Evolutionary conservation across 1,140 invertebrate species (phyloP), one percentile per base, ranked within the genome.

Genomic region (Akabosia matsudoensis): DNA sequence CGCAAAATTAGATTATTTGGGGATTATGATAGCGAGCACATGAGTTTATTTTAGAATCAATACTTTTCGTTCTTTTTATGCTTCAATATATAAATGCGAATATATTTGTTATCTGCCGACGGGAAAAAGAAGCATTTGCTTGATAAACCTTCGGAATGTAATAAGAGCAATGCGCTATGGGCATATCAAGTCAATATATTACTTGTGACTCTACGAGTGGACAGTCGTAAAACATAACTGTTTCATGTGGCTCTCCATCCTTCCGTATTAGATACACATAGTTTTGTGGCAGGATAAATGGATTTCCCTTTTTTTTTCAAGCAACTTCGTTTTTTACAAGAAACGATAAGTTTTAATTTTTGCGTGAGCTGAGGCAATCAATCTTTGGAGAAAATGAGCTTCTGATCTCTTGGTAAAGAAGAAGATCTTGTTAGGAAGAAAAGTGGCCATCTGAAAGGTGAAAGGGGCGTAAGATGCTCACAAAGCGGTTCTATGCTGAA

Each of bases 321-420:
- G 7, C 24, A 67, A 67, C 61, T 67, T 67, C 26, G 7, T 67
- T 67, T 67, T 67, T 67, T 31, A 31, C 61, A 10, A 31, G n/a
- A 67, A 22, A 52, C 33, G 52, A 31, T 75, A 80, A 78, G 72
- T 78, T 80, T 80, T 80, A 80, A 80, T 80, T 80, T 78, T 80
- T 77, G 75, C 79, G 79, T 80, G 79, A 80, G 79, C 34, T 37
- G 2, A 70, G 28, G 75, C 79, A 80, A 80, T 80, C 77, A 78
- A 80, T 80, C 79, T 75, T n/a, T 80, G 26, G 52, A 74, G 77
- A 74, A 77, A 78, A 78, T 78, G 77, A 80, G 77, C 76, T 78
- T 77, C 75, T 54, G 67, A 80, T 80, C 78, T 80, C 61, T 80
- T 74, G 7, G 61, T 67, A 30, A 67, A n/a, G n/a, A n/a, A n/a